Percentiles rank a stretch among this genome's conserved stretches.
Evolutionary conservation across 2,113 vertebrate species (phyloP).

Genomic region (Neodontobutis hainanensis): DNA sequence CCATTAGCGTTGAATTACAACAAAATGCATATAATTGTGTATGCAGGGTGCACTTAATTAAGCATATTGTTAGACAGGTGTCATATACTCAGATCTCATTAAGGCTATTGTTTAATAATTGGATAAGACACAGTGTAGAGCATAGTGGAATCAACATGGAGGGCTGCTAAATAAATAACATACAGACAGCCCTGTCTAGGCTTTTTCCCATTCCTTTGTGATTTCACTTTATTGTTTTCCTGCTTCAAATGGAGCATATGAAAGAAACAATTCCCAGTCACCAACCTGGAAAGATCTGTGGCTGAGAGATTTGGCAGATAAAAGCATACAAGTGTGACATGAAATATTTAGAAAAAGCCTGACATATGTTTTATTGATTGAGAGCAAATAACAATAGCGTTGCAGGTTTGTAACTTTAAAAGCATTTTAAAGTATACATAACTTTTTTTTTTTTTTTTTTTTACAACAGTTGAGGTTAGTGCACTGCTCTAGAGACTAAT

Average conservation of each 20-base stretch:
- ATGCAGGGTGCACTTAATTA: too few species aligned
- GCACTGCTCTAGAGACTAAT: constrained; percentile 68
- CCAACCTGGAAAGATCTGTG: constrained; percentile 51
- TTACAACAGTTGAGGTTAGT: constrained; percentile 60
- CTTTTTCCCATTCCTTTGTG: constrained; percentile 20
- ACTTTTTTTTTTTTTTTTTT: too few species aligned
- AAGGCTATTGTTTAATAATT: too few species aligned
- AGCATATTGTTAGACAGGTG: too few species aligned
- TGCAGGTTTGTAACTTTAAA: constrained; percentile 59
- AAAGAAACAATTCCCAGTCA: constrained; percentile 70
- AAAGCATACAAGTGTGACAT: constrained; percentile 73
- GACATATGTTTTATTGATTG: constrained; percentile 81
- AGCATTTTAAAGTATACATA: constrained; percentile 42
- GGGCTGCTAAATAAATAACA: too few species aligned
- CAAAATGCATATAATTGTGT: too few species aligned
- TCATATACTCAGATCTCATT: too few species aligned
- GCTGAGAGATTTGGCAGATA: constrained; percentile 61
- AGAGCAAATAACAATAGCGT: constrained; percentile 67
- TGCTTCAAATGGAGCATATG: constrained; percentile 59
- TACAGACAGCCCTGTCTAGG: not conserved
- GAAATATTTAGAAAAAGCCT: constrained; percentile 77
- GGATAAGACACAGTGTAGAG: too few species aligned
- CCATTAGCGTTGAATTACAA: too few species aligned
- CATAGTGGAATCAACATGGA: too few species aligned
- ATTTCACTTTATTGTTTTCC: constrained; percentile 38